Evolutionary conservation across 2,888 invertebrate genomes (phyloP).

Genomic region (Amaurobius ferox): DNA sequence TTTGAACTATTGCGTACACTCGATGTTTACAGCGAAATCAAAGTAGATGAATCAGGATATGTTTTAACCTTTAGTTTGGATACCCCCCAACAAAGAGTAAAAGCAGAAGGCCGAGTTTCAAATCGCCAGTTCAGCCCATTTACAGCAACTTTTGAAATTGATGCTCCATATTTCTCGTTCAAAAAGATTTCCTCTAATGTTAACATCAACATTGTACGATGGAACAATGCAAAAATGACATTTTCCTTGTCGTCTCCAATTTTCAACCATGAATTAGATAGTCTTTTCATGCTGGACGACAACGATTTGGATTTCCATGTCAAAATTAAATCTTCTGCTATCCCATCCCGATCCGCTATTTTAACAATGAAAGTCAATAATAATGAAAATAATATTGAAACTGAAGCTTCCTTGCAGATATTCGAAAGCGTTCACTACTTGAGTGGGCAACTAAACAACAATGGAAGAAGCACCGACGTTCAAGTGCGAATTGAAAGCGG

Average conservation of each 20-base stretch:
- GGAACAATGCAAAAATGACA: conserved; percentile 10
- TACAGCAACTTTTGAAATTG: conserved; percentile 29
- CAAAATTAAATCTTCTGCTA: conserved; percentile 22
- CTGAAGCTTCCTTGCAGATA: conserved; percentile 33
- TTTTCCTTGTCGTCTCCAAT: neutral
- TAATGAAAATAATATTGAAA: neutral
- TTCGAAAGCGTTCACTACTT: conserved; percentile 41
- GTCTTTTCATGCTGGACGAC: conserved; percentile 1
- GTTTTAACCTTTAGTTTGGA: neutral
- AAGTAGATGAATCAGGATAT: conserved; percentile 30
- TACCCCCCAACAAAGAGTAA: conserved; percentile 31
- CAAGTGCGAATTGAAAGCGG: conserved; percentile 36
- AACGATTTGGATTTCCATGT: conserved; percentile 20
- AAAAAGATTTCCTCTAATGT: conserved; percentile 20
- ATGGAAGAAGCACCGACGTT: conserved; percentile 19
- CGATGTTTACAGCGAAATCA: conserved; percentile 36
- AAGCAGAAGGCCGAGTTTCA: conserved; percentile 26
- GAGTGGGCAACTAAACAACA: conserved; percentile 22
- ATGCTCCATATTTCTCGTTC: conserved; percentile 54
- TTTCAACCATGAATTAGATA: conserved; percentile 16
- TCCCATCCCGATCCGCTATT: conserved; percentile 11
- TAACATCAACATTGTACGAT: conserved; percentile 18
- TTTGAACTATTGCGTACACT: conserved; percentile 36
- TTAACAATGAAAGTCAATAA: conserved; percentile 23
- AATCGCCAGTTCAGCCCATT: conserved; percentile 60